Evolutionary conservation across 2,113 vertebrate genomes (phyloP).

Genomic region (Chelonoidis abingdonii): DNA sequence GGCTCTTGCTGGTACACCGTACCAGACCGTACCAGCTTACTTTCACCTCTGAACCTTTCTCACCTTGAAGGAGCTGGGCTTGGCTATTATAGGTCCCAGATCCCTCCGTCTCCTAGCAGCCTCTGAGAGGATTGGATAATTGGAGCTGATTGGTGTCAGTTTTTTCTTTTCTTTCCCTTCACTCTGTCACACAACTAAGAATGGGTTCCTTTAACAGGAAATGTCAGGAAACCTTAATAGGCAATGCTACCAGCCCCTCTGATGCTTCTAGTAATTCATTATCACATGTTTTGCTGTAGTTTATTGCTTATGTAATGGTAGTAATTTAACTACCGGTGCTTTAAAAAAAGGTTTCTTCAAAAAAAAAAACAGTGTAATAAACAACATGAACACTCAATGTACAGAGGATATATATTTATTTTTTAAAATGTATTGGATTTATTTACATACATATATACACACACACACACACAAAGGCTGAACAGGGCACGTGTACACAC

Average conservation of each 20-base stretch:
- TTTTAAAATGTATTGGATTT: background rate
- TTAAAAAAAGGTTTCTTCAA: background rate
- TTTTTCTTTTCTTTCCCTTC: background rate
- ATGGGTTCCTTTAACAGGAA: background rate
- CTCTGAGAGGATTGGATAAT: background rate
- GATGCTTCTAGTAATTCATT: background rate
- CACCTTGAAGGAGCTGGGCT: background rate
- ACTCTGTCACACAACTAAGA: background rate
- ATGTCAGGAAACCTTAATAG: background rate
- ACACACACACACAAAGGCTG: background rate
- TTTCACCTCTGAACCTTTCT: background rate
- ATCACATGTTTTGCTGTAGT: constrained; percentile 2
- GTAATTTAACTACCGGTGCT: background rate
- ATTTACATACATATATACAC: background rate
- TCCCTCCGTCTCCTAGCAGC: background rate
- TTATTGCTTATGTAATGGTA: background rate
- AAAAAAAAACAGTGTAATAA: background rate
- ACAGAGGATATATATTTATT: background rate
- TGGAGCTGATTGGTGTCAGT: background rate
- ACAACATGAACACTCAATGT: background rate
- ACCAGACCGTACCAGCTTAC: no score
- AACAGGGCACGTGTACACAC: background rate
- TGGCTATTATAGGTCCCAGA: background rate
- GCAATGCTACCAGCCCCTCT: background rate
- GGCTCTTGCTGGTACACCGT: no score